These are phyloP conservation scores for Pandemis heparana DNA, from an alignment of 2,888 invertebrate genomes.

Conservation along the genomic window DNA sequence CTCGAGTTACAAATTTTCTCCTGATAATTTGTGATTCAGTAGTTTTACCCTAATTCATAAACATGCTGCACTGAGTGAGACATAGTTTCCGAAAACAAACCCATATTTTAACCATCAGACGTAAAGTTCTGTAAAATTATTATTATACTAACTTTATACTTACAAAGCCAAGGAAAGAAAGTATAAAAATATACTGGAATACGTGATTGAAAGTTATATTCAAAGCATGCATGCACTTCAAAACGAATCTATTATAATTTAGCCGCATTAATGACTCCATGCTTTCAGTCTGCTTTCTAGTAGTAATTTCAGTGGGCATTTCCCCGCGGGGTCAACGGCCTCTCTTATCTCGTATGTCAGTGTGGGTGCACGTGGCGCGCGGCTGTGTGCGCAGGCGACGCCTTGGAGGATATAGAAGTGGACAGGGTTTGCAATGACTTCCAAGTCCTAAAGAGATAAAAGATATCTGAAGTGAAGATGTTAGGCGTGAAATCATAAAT, in stretches of 20 bases:
- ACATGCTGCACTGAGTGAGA: no score
- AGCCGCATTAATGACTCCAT: conserved; percentile 30
- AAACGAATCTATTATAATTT: conserved; percentile 18
- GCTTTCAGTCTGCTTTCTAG: conserved; percentile 56
- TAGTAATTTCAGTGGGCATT: conserved; percentile 78
- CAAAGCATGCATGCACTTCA: conserved; percentile 17
- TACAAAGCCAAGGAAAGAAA: no score
- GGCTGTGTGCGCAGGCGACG: conserved; percentile 66
- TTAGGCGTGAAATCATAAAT: no score
- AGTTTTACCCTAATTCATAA: no score
- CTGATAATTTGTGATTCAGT: no score
- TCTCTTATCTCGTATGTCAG: conserved; percentile 72
- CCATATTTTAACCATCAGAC: no score
- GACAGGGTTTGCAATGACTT: background rate
- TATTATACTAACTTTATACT: no score
- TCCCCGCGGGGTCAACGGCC: conserved; percentile 74
- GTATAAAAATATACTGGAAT: background rate
- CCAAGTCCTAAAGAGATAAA: no score
- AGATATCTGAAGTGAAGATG: no score
- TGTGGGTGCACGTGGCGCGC: conserved; percentile 44
- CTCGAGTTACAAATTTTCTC: no score
- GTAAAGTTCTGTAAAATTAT: no score
- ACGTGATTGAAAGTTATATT: background rate
- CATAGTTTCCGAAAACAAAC: no score
- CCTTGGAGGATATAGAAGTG: conserved; percentile 12